These are phyloP conservation scores for Thunnus albacares DNA, from an alignment of 2,797 vertebrate species.

Conservation along the genomic window DNA sequence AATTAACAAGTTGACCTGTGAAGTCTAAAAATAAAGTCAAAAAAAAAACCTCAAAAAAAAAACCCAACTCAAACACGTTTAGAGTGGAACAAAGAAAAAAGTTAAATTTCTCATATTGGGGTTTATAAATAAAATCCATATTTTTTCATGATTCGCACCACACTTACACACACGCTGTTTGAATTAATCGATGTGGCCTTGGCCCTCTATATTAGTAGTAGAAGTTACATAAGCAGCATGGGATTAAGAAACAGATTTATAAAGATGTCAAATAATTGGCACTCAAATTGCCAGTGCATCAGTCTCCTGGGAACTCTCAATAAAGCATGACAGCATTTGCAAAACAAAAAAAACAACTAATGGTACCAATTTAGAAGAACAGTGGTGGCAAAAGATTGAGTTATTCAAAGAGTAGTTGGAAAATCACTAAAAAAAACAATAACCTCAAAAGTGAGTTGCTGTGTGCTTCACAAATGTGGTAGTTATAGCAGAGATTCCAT, in stretches of 20 bases:
- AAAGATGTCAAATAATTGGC: background rate
- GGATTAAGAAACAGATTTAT: background rate
- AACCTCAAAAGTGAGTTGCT: background rate
- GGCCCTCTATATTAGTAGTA: background rate
- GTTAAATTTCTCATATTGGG: too few relatives aligned
- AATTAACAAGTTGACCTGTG: background rate
- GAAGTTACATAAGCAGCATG: background rate
- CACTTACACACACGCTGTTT: background rate
- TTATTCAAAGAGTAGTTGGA: background rate
- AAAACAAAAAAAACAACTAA: background rate
- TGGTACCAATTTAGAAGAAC: background rate
- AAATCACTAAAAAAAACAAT: background rate
- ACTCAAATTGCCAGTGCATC: background rate
- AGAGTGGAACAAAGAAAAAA: background rate
- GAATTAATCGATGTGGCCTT: too few relatives aligned
- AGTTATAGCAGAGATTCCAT: background rate
- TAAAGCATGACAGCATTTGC: background rate
- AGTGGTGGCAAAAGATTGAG: background rate
- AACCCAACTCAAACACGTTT: background rate
- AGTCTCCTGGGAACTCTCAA: background rate
- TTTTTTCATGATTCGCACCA: background rate
- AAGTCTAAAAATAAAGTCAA: background rate
- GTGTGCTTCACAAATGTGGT: background rate
- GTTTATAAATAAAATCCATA: too few relatives aligned
- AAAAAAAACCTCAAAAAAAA: too few relatives aligned